Percentiles rank a stretch among this genome's conserved stretches.
These are phyloP conservation scores for Paratrypauchen microcephalus DNA, from an alignment of 2,797 vertebrate genomes.

Conservation along the genomic window DNA sequence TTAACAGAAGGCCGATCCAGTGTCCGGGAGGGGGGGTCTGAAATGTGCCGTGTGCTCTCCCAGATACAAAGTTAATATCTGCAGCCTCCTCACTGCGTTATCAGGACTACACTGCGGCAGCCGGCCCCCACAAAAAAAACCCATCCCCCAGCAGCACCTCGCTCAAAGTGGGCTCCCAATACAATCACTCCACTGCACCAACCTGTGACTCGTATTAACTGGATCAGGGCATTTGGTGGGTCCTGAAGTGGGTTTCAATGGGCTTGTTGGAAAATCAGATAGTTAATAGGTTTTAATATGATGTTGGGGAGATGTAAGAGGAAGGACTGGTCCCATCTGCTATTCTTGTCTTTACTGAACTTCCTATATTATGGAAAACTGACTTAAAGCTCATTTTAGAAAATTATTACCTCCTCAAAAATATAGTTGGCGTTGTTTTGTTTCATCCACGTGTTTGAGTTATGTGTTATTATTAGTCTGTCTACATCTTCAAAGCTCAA, in stretches of 20 bases:
- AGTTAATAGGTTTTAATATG: not conserved
- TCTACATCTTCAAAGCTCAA: too few species aligned
- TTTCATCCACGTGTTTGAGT: too few species aligned
- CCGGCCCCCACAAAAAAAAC: constrained; percentile 27
- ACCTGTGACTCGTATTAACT: not conserved
- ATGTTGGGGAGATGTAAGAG: not conserved
- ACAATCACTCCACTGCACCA: constrained; percentile 20
- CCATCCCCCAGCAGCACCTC: constrained; percentile 16
- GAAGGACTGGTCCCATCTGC: not conserved
- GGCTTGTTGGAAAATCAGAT: not conserved
- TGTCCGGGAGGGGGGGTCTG: constrained; percentile 37
- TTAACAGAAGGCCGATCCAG: constrained; percentile 23
- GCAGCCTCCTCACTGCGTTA: constrained; percentile 29
- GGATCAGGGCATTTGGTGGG: not conserved
- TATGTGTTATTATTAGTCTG: too few species aligned
- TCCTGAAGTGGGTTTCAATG: constrained; percentile 13
- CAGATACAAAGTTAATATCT: constrained; percentile 43
- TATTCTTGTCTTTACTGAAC: not conserved
- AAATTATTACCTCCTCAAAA: too few species aligned
- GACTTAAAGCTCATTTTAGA: too few species aligned
- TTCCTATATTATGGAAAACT: too few species aligned
- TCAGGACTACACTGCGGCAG: constrained; percentile 38
- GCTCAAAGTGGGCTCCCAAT: constrained; percentile 18
- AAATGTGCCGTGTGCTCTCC: constrained; percentile 31
- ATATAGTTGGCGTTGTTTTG: too few species aligned